Evolutionary conservation across 2,888 invertebrate species (phyloP).

Genomic region (Caenorhabditis sulstoni): DNA sequence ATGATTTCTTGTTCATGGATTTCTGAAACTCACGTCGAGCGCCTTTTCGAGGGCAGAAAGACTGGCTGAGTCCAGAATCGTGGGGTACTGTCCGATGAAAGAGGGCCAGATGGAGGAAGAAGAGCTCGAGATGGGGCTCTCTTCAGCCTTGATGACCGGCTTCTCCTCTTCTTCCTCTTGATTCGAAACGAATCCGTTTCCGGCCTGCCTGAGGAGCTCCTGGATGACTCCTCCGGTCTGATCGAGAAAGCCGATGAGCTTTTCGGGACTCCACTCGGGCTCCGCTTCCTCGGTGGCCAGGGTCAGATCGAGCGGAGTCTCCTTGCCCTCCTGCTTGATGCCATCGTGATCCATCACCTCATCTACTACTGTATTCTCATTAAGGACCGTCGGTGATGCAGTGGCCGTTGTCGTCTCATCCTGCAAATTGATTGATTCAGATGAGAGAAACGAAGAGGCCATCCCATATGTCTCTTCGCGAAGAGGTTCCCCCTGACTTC

Average conservation of each 20-base stretch:
- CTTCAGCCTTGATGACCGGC: conserved; percentile 31
- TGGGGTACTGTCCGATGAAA: conserved; percentile 66
- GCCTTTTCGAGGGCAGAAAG: conserved; percentile 72
- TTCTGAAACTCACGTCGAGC: conserved; percentile 66
- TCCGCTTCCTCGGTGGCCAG: conserved; percentile 56
- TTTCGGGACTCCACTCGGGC: conserved; percentile 68
- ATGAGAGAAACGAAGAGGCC: too few relatives aligned
- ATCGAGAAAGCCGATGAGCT: conserved; percentile 68
- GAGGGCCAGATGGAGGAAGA: conserved; percentile 71
- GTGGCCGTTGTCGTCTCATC: conserved; percentile 22
- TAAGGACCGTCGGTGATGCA: conserved; percentile 22
- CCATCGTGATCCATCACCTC: conserved; percentile 52
- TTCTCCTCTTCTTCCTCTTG: conserved; percentile 58
- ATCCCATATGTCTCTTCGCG: not conserved
- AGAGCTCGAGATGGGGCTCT: conserved; percentile 49
- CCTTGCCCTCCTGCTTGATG: conserved; percentile 40
- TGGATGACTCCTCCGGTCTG: conserved; percentile 64
- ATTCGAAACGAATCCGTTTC: conserved; percentile 51
- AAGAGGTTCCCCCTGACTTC: conserved; percentile 14
- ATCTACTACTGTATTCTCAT: conserved; percentile 48
- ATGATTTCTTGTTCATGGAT: too few relatives aligned
- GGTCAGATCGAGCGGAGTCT: conserved; percentile 70
- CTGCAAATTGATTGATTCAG: conserved; percentile 29
- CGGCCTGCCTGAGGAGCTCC: conserved; percentile 59
- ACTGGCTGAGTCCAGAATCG: conserved; percentile 72